phyloP scores from a whole-genome alignment of 2,113 vertebrate species.

The Stomatorhinus ivindoensis region DNA sequence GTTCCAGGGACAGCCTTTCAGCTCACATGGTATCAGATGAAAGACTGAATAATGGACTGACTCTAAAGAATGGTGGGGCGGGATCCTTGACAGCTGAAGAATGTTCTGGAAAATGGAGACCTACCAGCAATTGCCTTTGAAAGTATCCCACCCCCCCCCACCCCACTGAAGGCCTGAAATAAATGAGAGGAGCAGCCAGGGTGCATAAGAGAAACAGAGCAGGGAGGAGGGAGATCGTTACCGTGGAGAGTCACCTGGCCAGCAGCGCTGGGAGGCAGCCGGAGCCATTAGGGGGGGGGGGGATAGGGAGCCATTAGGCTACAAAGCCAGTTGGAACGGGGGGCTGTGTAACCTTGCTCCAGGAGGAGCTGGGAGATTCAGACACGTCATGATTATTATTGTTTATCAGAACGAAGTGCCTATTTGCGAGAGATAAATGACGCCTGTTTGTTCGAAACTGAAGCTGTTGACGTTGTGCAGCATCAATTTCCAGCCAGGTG shows the following conservation, averaged over 20 bases:
- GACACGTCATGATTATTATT: background rate
- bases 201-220: background rate
- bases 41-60: background rate
- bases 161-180: background rate
- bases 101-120: background rate
- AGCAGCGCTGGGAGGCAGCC: background rate
- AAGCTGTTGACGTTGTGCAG: background rate
- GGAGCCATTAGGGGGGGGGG: background rate
- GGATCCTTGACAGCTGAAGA: background rate
- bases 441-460: background rate
- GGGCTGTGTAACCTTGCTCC: background rate
- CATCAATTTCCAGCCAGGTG: background rate
- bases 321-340: too few relatives aligned
- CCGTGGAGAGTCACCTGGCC: background rate
- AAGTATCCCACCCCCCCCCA: background rate
- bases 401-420: background rate
- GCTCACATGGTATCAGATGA: background rate
- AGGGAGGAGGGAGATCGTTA: background rate
- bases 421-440: background rate
- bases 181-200: background rate
- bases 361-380: background rate
- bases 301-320: too few relatives aligned
- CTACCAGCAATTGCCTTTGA: background rate
- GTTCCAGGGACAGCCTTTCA: background rate
- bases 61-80: background rate